phyloP scores from a whole-genome alignment of 2,113 vertebrate species.

The Halichoeres trimaculatus region DNA sequence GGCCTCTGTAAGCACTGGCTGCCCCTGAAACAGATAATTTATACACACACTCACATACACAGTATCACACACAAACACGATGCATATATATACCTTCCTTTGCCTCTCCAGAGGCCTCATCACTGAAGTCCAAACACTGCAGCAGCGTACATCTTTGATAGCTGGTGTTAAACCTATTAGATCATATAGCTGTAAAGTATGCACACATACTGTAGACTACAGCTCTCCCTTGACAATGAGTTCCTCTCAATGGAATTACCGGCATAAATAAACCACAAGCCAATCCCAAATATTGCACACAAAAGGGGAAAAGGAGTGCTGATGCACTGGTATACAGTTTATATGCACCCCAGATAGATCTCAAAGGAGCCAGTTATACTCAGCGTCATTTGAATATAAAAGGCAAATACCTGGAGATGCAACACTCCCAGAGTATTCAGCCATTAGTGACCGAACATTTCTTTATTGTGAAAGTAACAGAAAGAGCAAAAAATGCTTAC shows the following conservation, averaged over 20 bases:
- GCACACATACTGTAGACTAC: slow-evolving; percentile 60
- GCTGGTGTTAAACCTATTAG: slow-evolving; percentile 70
- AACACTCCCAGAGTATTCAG: slow-evolving; percentile 57
- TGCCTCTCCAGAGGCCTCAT: slow-evolving; percentile 71
- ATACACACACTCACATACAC: slow-evolving; percentile 27
- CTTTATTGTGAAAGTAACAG: background rate
- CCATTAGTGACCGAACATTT: slow-evolving; percentile 37
- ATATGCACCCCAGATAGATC: slow-evolving; percentile 48
- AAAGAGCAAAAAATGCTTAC: background rate
- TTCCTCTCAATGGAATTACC: slow-evolving; percentile 65
- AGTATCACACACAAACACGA: slow-evolving; percentile 23
- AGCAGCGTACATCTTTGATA: slow-evolving; percentile 76
- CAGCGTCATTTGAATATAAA: slow-evolving; percentile 75
- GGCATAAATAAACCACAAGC: slow-evolving; percentile 76
- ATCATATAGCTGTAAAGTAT: slow-evolving; percentile 67
- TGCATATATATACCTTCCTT: slow-evolving; percentile 46
- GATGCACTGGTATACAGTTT: slow-evolving; percentile 13
- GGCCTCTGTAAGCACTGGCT: slow-evolving; percentile 15
- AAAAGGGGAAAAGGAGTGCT: slow-evolving; percentile 50
- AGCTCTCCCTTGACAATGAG: slow-evolving; percentile 61
- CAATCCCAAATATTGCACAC: slow-evolving; percentile 72
- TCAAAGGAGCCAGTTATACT: slow-evolving; percentile 67
- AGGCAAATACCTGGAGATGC: slow-evolving; percentile 62
- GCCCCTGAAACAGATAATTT: slow-evolving; percentile 47
- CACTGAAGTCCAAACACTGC: slow-evolving; percentile 69